Base-by-base conservation (phyloP, 2,888 invertebrate genomes). In the Psylliodes chrysocephalus region DNA sequence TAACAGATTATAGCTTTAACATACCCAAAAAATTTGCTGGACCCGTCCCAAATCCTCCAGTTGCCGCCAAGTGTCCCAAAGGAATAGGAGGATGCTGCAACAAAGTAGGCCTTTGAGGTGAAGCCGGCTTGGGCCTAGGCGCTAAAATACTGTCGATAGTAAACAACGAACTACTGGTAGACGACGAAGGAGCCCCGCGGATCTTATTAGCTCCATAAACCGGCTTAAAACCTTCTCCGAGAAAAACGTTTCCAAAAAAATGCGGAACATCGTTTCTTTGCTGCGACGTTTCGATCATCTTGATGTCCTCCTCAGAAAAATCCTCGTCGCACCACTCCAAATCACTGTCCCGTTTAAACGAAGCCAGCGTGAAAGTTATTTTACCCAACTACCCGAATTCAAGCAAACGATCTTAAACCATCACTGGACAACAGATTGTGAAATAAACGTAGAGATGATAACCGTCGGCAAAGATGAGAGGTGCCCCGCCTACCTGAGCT, bases 71-170 rank as follows among this genome's bases (percentile, higher is more conserved):
- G 74, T 91, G 91, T 7, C 87, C 85, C 72, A 88, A 79, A 81
- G 86, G 87, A 70, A 87, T 75, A 10, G 84, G 82, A 51, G 86
- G 86, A 79, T 85, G 86, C 77, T 85, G 85, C 63, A 87, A 80
- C 52, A 82, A 73, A 7, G 80, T 76, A 66, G 80, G 78, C 67
- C 88, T 84, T 66, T 87, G 87, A 55, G 86, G 85, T 46, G 86
- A 86, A 73, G 79, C 72, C 7, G 79, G 78, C 69, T 85, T 60
- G 49, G 89, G 89, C 62, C 89, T 84, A 55, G 92, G 91, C 49
- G 92, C 92, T 80, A 94, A 84, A 75, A 94, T 93, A 83, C 93
- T 93, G 83, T 94, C 94, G 77, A 94, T 94, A 74, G 93, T 94
- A 82, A 94, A 94, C 67, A 93, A 85, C 3, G 90, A 89, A 17